phyloP scores from a whole-genome alignment of 2,888 invertebrate species.

The Drosophila longiperda region DNA sequence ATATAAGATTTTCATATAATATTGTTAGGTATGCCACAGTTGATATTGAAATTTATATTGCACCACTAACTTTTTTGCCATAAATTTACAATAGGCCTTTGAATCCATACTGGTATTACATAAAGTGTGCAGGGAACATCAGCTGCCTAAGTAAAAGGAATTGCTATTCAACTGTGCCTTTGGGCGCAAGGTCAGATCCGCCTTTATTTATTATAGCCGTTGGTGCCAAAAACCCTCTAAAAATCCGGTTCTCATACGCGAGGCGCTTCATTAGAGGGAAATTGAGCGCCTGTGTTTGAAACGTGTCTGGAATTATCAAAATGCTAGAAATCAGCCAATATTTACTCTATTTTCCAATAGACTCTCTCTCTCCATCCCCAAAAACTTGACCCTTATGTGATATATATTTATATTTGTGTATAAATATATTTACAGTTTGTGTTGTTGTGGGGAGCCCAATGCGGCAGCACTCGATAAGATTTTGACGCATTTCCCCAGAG shows the following conservation, averaged over 20 bases:
- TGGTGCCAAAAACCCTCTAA: constrained; percentile 13
- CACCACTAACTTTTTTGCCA: background rate
- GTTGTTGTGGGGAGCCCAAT: constrained; percentile 47
- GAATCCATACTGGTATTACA: background rate
- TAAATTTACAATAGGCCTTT: constrained; percentile 17
- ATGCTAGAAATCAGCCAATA: constrained; percentile 59
- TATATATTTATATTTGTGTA: constrained; percentile 21
- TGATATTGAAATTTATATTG: constrained; percentile 4
- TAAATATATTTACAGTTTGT: constrained; percentile 20
- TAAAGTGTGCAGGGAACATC: background rate
- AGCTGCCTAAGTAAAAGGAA: constrained; percentile 7
- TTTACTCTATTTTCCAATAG: constrained; percentile 57
- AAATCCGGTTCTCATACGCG: constrained; percentile 28
- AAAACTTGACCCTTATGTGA: constrained; percentile 53
- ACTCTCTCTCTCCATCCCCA: constrained; percentile 28
- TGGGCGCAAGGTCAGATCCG: constrained; percentile 40
- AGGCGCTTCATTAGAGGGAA: constrained; percentile 63
- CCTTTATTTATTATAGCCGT: constrained; percentile 32
- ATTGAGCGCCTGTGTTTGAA: constrained; percentile 30
- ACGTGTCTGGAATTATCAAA: constrained; percentile 65
- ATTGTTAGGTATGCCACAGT: background rate
- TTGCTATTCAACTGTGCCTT: constrained; percentile 26
- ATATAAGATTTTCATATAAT: background rate
- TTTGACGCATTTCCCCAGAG: constrained; percentile 79
- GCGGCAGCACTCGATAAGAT: constrained; percentile 68